Conservation (phyloP, 2,888 invertebrate species). For the Matsumyia berberina region DNA sequence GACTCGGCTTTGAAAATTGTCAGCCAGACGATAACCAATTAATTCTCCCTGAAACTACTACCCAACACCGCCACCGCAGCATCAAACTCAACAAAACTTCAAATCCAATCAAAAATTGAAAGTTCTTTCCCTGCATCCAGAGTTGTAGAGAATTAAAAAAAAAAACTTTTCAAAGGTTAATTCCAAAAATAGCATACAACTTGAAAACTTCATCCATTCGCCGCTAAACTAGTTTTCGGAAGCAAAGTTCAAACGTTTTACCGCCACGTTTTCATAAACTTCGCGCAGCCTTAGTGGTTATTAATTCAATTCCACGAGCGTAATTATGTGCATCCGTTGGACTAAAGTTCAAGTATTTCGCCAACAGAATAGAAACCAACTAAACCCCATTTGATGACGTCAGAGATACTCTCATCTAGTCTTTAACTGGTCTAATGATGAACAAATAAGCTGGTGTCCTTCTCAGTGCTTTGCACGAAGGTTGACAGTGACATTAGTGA, state of each 20-base stretch:
- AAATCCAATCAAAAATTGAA: too few relatives aligned
- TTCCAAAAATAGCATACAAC: too few relatives aligned
- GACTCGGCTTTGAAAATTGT: too few relatives aligned
- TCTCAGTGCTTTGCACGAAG: slow-evolving; percentile 3
- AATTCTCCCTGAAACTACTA: too few relatives aligned
- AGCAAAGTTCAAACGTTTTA: slow-evolving; percentile 24
- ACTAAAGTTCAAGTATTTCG: slow-evolving; percentile 22
- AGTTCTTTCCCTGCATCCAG: too few relatives aligned
- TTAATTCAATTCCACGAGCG: slow-evolving; percentile 3
- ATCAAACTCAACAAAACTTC: too few relatives aligned
- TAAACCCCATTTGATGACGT: slow-evolving; percentile 36
- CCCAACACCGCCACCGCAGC: too few relatives aligned
- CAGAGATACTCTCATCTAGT: slow-evolving; percentile 20
- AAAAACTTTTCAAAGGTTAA: too few relatives aligned
- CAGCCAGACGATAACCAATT: too few relatives aligned
- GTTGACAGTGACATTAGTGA: slow-evolving; percentile 6
- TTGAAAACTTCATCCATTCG: too few relatives aligned
- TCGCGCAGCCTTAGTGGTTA: not conserved
- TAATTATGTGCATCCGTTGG: slow-evolving; percentile 34
- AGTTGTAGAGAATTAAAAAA: too few relatives aligned
- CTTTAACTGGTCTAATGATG: slow-evolving; percentile 17
- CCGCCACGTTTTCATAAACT: not conserved
- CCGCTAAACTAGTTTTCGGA: not conserved
- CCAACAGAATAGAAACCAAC: not conserved
- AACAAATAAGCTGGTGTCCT: slow-evolving; percentile 34